Percentiles rank a stretch among this genome's conserved stretches.
Evolutionary conservation across 1,140 invertebrate species (phyloP).

Genomic region (Magallana angulata): DNA sequence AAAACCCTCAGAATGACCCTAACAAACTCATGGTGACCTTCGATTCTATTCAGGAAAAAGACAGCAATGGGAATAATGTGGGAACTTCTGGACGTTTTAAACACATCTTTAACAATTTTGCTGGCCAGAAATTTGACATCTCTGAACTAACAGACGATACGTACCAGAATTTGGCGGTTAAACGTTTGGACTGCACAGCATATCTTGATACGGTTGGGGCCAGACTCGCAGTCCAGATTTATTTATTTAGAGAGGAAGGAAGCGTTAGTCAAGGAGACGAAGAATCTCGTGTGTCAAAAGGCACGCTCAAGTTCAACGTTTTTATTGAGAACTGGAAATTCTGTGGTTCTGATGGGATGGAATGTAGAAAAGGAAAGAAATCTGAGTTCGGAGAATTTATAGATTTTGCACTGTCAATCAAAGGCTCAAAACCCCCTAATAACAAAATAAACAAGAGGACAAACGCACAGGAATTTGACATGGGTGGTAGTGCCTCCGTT

Average conservation of each 20-base stretch:
- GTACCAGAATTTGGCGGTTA: slow-evolving; percentile 24
- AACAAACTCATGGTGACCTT: background rate
- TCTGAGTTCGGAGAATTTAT: slow-evolving; percentile 11
- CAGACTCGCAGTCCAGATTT: background rate
- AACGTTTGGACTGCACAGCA: slow-evolving; percentile 25
- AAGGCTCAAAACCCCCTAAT: background rate
- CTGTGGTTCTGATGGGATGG: slow-evolving; percentile 13
- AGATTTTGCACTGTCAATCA: slow-evolving; percentile 38
- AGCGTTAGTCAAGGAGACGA: slow-evolving; percentile 24
- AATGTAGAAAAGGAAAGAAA: background rate
- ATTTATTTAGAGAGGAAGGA: slow-evolving; percentile 37
- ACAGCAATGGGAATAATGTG: background rate
- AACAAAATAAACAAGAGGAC: background rate
- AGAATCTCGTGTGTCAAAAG: background rate
- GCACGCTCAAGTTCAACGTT: slow-evolving; percentile 44
- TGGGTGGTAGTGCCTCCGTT: background rate
- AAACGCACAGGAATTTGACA: background rate
- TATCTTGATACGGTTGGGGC: background rate
- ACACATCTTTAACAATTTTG: slow-evolving; percentile 42
- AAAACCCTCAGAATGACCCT: slow-evolving; percentile 23
- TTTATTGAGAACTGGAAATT: slow-evolving; percentile 36
- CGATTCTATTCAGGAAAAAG: slow-evolving; percentile 4
- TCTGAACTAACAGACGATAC: background rate
- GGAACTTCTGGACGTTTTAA: background rate
- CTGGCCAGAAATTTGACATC: slow-evolving; percentile 21